phyloP scores from a whole-genome alignment of 2,888 invertebrate species.

The Bellardia pandia region DNA sequence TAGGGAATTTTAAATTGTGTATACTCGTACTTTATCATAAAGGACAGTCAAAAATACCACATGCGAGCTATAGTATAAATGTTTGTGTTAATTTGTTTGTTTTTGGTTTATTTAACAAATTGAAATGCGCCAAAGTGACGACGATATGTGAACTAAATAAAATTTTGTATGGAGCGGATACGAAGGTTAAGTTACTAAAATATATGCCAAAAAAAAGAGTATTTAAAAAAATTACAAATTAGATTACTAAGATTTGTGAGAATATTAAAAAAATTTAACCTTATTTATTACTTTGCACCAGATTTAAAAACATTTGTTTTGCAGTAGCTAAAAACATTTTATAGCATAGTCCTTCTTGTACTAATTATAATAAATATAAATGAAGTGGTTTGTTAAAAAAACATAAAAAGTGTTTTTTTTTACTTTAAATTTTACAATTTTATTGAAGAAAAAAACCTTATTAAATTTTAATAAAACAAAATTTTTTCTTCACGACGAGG shows the following conservation, averaged over 20 bases:
- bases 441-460: no score
- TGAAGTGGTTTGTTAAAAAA: no score
- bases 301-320: no score
- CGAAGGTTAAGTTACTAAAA: not conserved
- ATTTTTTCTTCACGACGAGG: constrained; percentile 86
- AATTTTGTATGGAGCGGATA: not conserved
- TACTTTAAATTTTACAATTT: no score
- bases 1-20: constrained; percentile 30
- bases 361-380: no score
- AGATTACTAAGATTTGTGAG: not conserved
- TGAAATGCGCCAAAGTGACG: constrained; percentile 56
- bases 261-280: not conserved
- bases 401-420: no score
- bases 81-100: constrained; percentile 12
- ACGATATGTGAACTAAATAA: constrained; percentile 19
- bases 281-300: not conserved
- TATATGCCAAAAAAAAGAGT: not conserved
- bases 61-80: constrained; percentile 33
- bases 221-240: not conserved
- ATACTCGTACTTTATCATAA: constrained; percentile 1
- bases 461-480: not conserved
- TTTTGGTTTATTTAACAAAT: constrained; percentile 22
- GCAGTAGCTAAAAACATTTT: no score
- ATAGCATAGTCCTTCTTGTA: no score
- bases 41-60: constrained; percentile 48